These are phyloP conservation scores for Sparidentex hasta DNA, from an alignment of 2,797 vertebrate genomes.

Conservation along the genomic window DNA sequence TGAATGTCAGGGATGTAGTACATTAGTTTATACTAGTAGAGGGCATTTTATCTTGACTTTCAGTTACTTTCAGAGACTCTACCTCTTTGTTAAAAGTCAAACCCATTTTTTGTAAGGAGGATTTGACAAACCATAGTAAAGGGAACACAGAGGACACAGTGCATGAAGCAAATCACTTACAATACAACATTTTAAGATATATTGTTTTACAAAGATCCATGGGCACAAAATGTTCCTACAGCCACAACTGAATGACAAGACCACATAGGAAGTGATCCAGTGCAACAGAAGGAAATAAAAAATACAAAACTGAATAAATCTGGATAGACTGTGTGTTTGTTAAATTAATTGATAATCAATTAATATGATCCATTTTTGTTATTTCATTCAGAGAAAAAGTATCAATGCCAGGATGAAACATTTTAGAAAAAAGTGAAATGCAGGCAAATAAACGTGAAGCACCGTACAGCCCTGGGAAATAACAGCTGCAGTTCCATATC, in stretches of 20 bases:
- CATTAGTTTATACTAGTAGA: too few species aligned
- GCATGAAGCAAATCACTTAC: not conserved
- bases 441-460: not conserved
- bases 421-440: not conserved
- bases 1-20: not conserved
- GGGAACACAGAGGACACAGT: not conserved
- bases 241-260: not conserved
- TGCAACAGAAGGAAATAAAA: not conserved
- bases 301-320: not conserved
- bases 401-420: not conserved
- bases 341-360: not conserved
- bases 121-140: not conserved
- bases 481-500: not conserved
- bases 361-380: not conserved
- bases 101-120: constrained; percentile 3
- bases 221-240: not conserved
- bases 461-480: too few species aligned
- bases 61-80: not conserved
- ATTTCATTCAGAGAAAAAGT: not conserved
- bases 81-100: constrained; percentile 12
- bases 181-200: not conserved
- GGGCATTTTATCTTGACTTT: constrained; percentile 1
- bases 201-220: not conserved
- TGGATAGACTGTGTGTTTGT: not conserved
- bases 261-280: not conserved